phyloP scores from a whole-genome alignment of 2,888 invertebrate genomes.

The Formica aserva region DNA sequence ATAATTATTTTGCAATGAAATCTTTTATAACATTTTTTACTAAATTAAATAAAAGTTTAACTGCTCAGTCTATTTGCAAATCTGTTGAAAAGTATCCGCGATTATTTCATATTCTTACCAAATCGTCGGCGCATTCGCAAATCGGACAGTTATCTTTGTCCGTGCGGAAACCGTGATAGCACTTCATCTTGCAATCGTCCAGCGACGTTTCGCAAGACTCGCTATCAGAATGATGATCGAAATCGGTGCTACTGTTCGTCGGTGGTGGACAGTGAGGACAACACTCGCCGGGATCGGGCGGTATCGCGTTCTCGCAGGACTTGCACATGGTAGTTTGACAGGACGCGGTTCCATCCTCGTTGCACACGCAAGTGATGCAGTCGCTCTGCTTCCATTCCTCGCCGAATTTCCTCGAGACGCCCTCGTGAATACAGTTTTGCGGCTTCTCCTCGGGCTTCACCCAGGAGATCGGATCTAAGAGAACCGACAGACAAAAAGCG shows the following conservation, averaged over 20 bases:
- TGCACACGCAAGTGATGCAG: constrained; percentile 81
- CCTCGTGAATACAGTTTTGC: constrained; percentile 75
- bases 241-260: constrained; percentile 47
- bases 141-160: constrained; percentile 75
- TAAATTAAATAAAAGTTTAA: neutral
- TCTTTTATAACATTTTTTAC: neutral
- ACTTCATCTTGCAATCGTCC: constrained; percentile 75
- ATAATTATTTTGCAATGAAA: constrained; percentile 5
- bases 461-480: constrained; percentile 76
- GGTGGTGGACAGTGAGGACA: constrained; percentile 78
- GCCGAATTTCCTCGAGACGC: constrained; percentile 74
- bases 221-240: constrained; percentile 46
- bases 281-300: constrained; percentile 79
- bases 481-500: neutral
- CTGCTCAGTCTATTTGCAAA: neutral
- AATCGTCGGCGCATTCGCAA: constrained; percentile 74
- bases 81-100: neutral
- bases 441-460: constrained; percentile 61
- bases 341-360: constrained; percentile 71
- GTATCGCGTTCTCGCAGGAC: constrained; percentile 78
- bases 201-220: constrained; percentile 63
- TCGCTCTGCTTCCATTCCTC: constrained; percentile 73
- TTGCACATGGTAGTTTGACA: constrained; percentile 82
- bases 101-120: constrained; percentile 57
- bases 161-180: constrained; percentile 74